These are phyloP conservation scores for Nezara viridula DNA, from an alignment of 2,888 invertebrate genomes.

Conservation along the genomic window DNA sequence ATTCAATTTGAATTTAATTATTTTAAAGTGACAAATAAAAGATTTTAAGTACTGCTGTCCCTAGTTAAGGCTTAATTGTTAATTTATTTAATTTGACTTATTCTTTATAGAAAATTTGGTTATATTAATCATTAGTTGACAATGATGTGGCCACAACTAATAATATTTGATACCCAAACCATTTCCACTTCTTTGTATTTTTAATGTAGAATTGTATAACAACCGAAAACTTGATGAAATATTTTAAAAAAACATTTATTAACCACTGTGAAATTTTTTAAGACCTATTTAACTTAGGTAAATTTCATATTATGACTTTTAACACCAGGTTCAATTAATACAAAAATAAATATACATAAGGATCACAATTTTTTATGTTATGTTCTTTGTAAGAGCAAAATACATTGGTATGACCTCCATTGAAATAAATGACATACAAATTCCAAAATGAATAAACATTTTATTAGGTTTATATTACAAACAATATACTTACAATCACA, in stretches of 20 bases:
- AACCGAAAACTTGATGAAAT: too few species aligned
- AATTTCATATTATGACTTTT: not conserved
- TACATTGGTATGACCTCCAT: not conserved
- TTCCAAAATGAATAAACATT: constrained; percentile 37
- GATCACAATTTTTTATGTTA: not conserved
- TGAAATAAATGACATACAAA: not conserved
- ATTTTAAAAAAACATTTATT: not conserved
- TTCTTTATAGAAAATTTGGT: not conserved
- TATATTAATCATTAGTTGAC: not conserved
- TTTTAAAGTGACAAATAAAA: too few species aligned
- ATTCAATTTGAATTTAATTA: too few species aligned
- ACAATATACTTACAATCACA: constrained; percentile 35
- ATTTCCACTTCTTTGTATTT: not conserved
- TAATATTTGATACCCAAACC: too few species aligned
- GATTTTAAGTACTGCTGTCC: too few species aligned
- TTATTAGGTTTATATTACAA: constrained; percentile 32
- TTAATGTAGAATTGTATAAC: not conserved
- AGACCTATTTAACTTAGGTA: not conserved
- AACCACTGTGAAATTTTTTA: not conserved
- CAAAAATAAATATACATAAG: not conserved
- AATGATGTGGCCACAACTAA: not conserved
- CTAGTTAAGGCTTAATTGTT: too few species aligned
- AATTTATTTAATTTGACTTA: not conserved
- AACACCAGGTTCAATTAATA: not conserved
- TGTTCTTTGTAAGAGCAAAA: not conserved